Conservation (phyloP, 2,888 invertebrate species). For the Cyclophora punctaria region DNA sequence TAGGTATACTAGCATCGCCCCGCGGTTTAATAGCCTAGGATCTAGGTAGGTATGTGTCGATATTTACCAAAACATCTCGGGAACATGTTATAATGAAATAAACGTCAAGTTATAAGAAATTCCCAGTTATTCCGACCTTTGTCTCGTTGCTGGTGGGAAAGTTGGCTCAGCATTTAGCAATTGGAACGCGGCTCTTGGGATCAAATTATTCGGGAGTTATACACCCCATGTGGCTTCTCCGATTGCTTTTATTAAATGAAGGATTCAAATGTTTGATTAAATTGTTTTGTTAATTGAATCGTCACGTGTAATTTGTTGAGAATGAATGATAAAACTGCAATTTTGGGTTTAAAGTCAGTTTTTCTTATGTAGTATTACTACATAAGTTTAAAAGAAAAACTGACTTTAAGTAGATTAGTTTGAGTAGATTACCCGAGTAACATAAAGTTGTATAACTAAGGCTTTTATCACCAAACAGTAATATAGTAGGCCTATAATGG, state of each 20-base stretch:
- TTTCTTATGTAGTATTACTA: no score
- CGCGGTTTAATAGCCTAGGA: not conserved
- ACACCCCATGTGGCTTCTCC: not conserved
- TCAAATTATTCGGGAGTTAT: constrained; percentile 5
- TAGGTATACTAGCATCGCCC: no score
- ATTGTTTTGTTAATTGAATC: constrained; percentile 1
- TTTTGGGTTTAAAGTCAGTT: no score
- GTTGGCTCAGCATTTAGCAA: constrained; percentile 6
- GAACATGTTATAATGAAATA: not conserved
- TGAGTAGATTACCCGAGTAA: no score
- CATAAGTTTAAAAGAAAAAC: no score
- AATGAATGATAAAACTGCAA: no score
- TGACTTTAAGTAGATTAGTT: no score
- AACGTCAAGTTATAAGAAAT: not conserved
- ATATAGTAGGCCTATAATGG: no score
- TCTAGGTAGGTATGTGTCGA: no score
- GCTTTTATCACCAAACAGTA: no score
- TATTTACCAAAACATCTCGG: no score
- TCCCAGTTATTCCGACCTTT: constrained; percentile 1
- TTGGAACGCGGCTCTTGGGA: constrained; percentile 8
- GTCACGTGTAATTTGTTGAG: not conserved
- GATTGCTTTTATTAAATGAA: not conserved
- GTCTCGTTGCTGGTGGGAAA: constrained; percentile 1
- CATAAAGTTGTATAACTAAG: no score
- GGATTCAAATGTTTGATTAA: not conserved